These are phyloP conservation scores for Ormyrus pomaceus DNA, from an alignment of 2,888 invertebrate genomes.

Conservation along the genomic window DNA sequence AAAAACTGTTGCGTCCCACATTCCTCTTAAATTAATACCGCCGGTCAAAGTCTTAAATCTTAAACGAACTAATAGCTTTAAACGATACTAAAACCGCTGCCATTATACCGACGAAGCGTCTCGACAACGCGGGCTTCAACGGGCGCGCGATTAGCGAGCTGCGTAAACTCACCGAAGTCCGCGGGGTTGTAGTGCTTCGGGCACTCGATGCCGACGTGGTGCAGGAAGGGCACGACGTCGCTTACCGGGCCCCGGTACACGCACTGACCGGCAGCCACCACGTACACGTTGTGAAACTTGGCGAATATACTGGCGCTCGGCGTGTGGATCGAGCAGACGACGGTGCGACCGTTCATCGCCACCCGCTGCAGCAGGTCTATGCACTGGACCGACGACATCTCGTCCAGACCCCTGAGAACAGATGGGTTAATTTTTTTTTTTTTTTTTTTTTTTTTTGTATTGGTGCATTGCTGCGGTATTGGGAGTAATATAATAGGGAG, in stretches of 20 bases:
- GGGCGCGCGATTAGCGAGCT: too few relatives aligned
- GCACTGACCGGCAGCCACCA: slow-evolving; percentile 92
- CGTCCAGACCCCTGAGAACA: slow-evolving; percentile 88
- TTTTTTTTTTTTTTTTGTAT: background rate
- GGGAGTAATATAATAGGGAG: too few relatives aligned
- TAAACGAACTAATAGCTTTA: background rate
- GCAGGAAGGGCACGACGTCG: slow-evolving; percentile 89
- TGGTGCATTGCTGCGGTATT: too few relatives aligned
- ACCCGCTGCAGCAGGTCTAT: slow-evolving; percentile 89
- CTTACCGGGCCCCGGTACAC: slow-evolving; percentile 89
- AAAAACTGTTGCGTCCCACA: background rate
- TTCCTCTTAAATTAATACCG: slow-evolving; percentile 34
- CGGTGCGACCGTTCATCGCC: slow-evolving; percentile 89
- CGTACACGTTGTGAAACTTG: slow-evolving; percentile 93
- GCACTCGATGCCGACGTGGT: slow-evolving; percentile 86
- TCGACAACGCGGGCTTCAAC: too few relatives aligned
- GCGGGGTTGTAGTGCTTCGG: slow-evolving; percentile 97
- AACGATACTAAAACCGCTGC: too few relatives aligned
- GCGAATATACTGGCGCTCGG: slow-evolving; percentile 95
- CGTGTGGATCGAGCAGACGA: slow-evolving; percentile 97
- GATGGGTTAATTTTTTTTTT: background rate
- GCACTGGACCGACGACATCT: slow-evolving; percentile 92
- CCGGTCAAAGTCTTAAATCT: slow-evolving; percentile 9
- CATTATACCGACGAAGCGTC: too few relatives aligned
- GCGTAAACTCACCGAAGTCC: slow-evolving; percentile 87